Conservation (phyloP, 2,113 vertebrate genomes). For the Nyctereutes procyonoides region DNA sequence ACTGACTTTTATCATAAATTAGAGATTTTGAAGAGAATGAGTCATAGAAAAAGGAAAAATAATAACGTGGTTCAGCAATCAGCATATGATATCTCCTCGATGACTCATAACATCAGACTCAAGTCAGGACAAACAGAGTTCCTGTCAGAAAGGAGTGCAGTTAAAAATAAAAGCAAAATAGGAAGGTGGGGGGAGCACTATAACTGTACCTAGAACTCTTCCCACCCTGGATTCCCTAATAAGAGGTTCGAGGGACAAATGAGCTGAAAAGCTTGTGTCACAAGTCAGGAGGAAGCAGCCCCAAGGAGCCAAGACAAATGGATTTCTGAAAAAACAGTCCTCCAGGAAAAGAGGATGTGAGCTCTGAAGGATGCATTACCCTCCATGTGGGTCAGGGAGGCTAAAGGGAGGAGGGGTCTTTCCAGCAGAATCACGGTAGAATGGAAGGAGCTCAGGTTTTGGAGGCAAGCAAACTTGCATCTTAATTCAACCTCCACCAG, state of each 20-base stretch:
- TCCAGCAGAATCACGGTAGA: accelerated
- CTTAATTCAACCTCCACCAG: background rate
- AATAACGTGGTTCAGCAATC: conserved; percentile 75
- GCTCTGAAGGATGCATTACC: too few species aligned
- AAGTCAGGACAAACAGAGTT: conserved; percentile 78
- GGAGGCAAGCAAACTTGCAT: background rate
- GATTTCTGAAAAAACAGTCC: background rate
- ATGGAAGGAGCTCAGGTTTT: background rate
- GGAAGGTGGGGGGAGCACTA: background rate
- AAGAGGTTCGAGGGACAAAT: background rate
- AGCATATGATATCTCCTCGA: conserved; percentile 69
- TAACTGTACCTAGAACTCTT: background rate
- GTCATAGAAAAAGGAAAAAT: conserved; percentile 73
- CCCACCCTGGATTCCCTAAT: background rate
- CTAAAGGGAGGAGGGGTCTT: background rate
- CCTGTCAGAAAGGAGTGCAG: conserved; percentile 64
- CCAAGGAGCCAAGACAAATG: background rate
- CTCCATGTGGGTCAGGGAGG: background rate
- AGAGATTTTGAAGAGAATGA: conserved; percentile 75
- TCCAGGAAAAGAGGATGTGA: background rate
- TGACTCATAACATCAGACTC: conserved; percentile 75
- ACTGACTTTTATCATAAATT: conserved; percentile 76
- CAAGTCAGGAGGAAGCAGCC: background rate
- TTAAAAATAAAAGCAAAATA: conserved; percentile 71
- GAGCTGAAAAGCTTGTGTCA: background rate